Conservation (phyloP, 2,113 vertebrate genomes). For the Cyanistes caeruleus region DNA sequence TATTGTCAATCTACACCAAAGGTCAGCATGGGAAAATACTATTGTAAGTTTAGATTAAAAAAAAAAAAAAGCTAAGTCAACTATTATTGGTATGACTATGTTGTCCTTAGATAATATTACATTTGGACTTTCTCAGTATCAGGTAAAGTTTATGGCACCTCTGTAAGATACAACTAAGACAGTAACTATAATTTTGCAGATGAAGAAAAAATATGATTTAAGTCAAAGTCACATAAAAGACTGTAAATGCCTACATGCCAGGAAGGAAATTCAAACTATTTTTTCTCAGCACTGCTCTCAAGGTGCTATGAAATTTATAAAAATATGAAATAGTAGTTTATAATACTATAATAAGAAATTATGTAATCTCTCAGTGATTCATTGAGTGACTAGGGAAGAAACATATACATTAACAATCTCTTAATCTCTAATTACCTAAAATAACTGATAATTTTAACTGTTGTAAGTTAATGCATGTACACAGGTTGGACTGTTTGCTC, state of each 20-base stretch:
- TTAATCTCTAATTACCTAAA: background rate
- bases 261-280: background rate
- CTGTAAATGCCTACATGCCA: background rate
- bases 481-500: background rate
- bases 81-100: background rate
- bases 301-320: background rate
- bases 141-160: background rate
- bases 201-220: background rate
- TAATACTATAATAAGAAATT: background rate
- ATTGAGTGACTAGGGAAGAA: background rate
- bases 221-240: background rate
- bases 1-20: background rate
- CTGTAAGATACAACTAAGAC: background rate
- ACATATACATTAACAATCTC: background rate
- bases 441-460: background rate
- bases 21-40: background rate
- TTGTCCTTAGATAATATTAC: background rate
- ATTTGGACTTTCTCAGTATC: background rate
- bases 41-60: background rate
- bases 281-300: background rate
- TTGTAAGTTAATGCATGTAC: background rate
- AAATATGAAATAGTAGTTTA: background rate
- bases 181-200: background rate
- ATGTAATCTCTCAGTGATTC: background rate
- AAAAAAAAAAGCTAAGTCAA: background rate